Percentiles rank a stretch among this genome's conserved stretches.
Evolutionary conservation across 2,113 vertebrate species (phyloP).

Genomic region (Callopanchax toddi): DNA sequence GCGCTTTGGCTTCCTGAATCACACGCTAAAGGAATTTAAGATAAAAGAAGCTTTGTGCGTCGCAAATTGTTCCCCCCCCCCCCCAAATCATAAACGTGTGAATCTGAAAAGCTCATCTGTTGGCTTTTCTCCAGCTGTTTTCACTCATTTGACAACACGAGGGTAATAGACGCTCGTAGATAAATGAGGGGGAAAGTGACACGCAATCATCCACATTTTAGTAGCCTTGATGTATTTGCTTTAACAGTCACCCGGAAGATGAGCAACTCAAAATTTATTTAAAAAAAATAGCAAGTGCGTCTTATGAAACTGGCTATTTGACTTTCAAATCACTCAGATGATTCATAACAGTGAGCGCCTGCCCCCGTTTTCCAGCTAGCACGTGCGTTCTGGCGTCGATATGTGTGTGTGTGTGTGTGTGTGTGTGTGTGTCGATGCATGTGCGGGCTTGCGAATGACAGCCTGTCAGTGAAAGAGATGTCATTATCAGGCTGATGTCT

Average conservation of each 20-base stretch:
- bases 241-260: conserved; percentile 61
- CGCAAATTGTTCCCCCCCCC: conserved; percentile 22
- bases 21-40: conserved; percentile 28
- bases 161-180: conserved; percentile 60
- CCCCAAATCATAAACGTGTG: conserved; percentile 38
- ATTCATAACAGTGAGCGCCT: conserved; percentile 58
- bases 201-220: conserved; percentile 67
- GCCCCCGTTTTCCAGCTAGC: conserved; percentile 39
- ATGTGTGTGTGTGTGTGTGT: conserved; percentile 18
- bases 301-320: conserved; percentile 69
- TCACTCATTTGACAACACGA: conserved; percentile 57
- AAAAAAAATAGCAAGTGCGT: conserved; percentile 62
- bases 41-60: conserved; percentile 30
- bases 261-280: conserved; percentile 68
- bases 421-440: conserved; percentile 11
- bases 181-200: conserved; percentile 69
- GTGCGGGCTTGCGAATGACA: conserved; percentile 62
- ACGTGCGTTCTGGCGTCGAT: background rate
- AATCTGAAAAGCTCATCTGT: conserved; percentile 62
- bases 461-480: conserved; percentile 71
- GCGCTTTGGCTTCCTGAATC: conserved; percentile 14
- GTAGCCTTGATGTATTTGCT: conserved; percentile 64
- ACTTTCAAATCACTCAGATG: conserved; percentile 73
- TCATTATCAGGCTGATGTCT: conserved; percentile 67
- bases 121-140: conserved; percentile 35